Base-by-base conservation (phyloP, 2,113 vertebrate species). In the Mesocricetus auratus region DNA sequence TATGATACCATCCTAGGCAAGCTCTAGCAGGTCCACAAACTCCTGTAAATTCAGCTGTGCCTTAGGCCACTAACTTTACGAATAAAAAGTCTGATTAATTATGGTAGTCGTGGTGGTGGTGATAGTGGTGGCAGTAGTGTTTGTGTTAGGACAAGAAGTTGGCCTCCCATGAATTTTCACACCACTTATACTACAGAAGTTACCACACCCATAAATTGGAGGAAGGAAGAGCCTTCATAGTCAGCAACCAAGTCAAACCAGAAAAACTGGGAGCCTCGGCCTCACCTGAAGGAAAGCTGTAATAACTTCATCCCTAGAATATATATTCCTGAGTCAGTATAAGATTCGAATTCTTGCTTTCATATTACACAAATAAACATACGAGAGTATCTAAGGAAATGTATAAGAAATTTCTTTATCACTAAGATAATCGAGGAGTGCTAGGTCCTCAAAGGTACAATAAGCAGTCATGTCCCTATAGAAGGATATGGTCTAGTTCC, bases 231-330 rank as follows among this genome's bases (percentile, higher is more conserved):
- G 22, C 36, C 24, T 68, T 95, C 86, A 94, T 86, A 93, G 83
- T 91, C 29, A 93, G 78, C 87, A 88, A 89, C 83, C 16, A 96
- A 86, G 53, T 78, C 64, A 96, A 93, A 95, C 50, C 91, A 93
- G 94, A 96, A 96, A 96, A 96, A 93, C 94, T 91, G 31, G 86
- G 56, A 95, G 13, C 29, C 62, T 94, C 13, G 16, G 13, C 31
- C 36, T 94, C 78, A 93, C 77, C 33, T 93, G 19, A 10, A 92
- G 50, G 85, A 93, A 89, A 91, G 29, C 64, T 71, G 75, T 91
- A 91, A 89, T 31, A 91, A 86, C 64, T 47, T 91, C 86, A 26
- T 91, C 7, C 88, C 77, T 33, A 89, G 74, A 96, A 50, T 93
- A 12, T 77, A 42, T 89, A 86, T 94, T 93, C 39, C 62, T 29